These are phyloP conservation scores for Centropristis striata DNA, from an alignment of 2,113 vertebrate genomes.

Conservation along the genomic window DNA sequence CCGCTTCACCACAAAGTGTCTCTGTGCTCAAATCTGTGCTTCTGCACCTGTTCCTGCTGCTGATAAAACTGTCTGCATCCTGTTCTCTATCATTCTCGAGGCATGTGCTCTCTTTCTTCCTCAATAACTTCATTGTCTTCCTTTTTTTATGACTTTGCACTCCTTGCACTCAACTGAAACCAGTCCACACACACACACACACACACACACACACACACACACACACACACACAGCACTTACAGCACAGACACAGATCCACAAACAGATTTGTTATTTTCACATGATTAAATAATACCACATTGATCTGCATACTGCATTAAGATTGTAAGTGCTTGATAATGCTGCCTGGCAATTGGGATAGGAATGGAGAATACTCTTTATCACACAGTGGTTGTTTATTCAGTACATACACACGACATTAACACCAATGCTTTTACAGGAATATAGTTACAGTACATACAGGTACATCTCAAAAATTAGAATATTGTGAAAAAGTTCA, in stretches of 20 bases:
- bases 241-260: neutral
- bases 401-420: too few relatives aligned
- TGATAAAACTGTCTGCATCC: neutral
- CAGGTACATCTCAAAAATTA: too few relatives aligned
- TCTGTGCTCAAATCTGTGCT: constrained; percentile 64
- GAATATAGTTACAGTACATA: neutral
- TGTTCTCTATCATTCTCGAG: neutral
- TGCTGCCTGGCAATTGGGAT: neutral
- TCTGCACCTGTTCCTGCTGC: constrained; percentile 19
- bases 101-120: neutral
- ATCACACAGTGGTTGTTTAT: neutral
- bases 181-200: neutral
- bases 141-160: neutral
- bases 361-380: too few relatives aligned
- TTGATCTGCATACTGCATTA: constrained; percentile 2
- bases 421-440: neutral
- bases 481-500: too few relatives aligned
- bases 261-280: constrained; percentile 8
- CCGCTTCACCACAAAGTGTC: constrained; percentile 75
- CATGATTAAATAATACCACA: constrained; percentile 11
- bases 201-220: neutral
- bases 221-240: neutral
- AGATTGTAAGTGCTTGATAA: constrained; percentile 1
- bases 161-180: constrained; percentile 17
- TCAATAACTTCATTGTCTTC: neutral